A percentile compares a stretch with the other conserved stretches of the same genome.
Evolutionary conservation across 2,888 invertebrate species (phyloP).

Genomic region (Himalopsyche kuldschensis): DNA sequence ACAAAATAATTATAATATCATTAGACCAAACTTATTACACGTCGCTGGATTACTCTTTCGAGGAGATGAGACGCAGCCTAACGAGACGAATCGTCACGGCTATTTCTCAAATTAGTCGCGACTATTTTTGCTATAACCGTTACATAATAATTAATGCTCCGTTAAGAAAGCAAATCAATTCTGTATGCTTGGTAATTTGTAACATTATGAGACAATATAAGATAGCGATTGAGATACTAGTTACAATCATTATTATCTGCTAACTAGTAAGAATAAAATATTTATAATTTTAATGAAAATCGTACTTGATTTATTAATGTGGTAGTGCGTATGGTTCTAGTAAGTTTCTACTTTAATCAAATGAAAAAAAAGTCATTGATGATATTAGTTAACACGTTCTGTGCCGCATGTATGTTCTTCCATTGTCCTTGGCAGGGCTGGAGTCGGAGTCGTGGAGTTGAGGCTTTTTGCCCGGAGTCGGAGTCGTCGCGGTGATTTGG

Average conservation of each 20-base stretch:
- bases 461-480: too few relatives aligned
- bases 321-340: too few relatives aligned
- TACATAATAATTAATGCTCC: not conserved
- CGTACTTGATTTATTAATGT: too few relatives aligned
- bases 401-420: too few relatives aligned
- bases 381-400: too few relatives aligned
- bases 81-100: not conserved
- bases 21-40: not conserved
- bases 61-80: not conserved
- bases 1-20: too few relatives aligned
- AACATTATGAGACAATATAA: not conserved
- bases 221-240: not conserved
- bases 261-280: not conserved
- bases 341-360: too few relatives aligned
- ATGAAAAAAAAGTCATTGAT: too few relatives aligned
- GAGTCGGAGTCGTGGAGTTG: too few relatives aligned
- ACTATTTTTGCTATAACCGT: not conserved
- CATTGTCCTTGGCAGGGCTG: too few relatives aligned
- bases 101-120: not conserved
- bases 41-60: not conserved
- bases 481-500: too few relatives aligned
- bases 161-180: not conserved
- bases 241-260: not conserved
- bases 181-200: not conserved
- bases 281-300: too few relatives aligned